Base-by-base conservation (phyloP, 2,797 vertebrate species). In the Acanthopagrus latus region DNA sequence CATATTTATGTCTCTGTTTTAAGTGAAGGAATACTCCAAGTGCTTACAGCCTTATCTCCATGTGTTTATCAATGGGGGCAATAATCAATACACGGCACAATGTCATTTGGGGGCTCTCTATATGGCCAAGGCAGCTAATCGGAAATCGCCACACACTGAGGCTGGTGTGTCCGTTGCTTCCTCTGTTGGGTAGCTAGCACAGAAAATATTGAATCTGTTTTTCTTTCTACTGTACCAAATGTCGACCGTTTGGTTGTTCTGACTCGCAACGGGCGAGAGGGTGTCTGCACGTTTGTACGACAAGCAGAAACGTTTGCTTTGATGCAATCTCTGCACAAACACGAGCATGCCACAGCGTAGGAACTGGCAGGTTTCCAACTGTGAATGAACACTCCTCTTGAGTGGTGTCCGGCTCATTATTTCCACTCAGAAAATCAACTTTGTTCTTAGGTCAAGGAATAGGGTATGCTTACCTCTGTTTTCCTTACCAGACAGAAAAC, bases 11-110 rank as follows among this genome's bases (percentile, higher is more conserved):
- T 44, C 76, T 77, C 20, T 59, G 25, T 84, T 77, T 69, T 7
- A 29, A 60, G 50, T 12, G 25, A 21, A 60, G 27, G 13, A 76
- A 43, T 38, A 57, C 17, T 50, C 25, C 2, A 2, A 2, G 3
- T 41, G 52, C 54, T 66, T 68, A 7, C 18, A 71, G 46, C 18
- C 25, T 58, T 6, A 23, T 57, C 60, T 55, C 27, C 11, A 46
- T 62, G 46, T 50, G 25, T 71, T 66, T 41, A n/a, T 72, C 63
- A 54, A 66, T 60, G 43, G 76, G 25, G 60, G 38, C 25, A 60
- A 64, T 77, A 72, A 83, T 83, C 83, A 73, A 76, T 86, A 66
- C 7, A 9, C 7, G 12, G 8, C 18, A 55, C 67, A 43, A 3
- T 13, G 38, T 80, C 55, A 33, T 38, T 38, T 38, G 38, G 38